Evolutionary conservation across 2,113 vertebrate species (phyloP), one percentile per base, ranked within the genome.

Genomic region (Rhinichthys klamathensis): DNA sequence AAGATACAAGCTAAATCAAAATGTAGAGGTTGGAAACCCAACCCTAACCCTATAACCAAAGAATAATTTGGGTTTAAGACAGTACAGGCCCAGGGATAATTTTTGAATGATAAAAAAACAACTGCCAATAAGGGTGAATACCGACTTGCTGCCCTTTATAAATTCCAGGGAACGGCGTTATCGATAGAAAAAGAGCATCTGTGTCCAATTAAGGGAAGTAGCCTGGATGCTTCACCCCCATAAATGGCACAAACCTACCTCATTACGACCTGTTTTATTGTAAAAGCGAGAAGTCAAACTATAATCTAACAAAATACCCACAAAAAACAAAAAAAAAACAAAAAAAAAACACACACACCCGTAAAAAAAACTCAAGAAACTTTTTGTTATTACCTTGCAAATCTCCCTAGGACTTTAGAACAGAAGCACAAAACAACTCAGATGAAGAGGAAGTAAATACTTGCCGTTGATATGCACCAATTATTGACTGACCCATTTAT

Each of bases 131-230:
- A 82, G 73, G 46, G 72, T 82, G 80, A 80, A 84, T 79, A 85
- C 70, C 79, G 61, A 70, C 77, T 77, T 91, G 90, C 92, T 90
- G 85, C 84, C 84, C 80, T 85, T 89, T 60, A 41, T 90, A 86
- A 75, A 88, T 87, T 84, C 72, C 54, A 84, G 32, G 72, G 46
- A 80, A 74, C 74, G 49, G 81, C 56, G 78, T 83, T 90, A 92
- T 92, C 91, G 91, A 79, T 87, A 89, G 89, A 88, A 89, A 77
- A 88, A 87, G 65, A 89, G 90, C 93, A 91, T 93, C 90, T 88
- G 92, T 90, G 92, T 90, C 92, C 90, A 90, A 94, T 93, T 94
- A 94, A 90, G 90, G 74, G 46, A 83, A 89, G 76, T 90, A 88
- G 30, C 30, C 30, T 30, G 2, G 30, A 89, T 87, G 85, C 83